These are phyloP conservation scores for Mormoops blainvillei DNA, from an alignment of 2,113 vertebrate species.

Conservation along the genomic window DNA sequence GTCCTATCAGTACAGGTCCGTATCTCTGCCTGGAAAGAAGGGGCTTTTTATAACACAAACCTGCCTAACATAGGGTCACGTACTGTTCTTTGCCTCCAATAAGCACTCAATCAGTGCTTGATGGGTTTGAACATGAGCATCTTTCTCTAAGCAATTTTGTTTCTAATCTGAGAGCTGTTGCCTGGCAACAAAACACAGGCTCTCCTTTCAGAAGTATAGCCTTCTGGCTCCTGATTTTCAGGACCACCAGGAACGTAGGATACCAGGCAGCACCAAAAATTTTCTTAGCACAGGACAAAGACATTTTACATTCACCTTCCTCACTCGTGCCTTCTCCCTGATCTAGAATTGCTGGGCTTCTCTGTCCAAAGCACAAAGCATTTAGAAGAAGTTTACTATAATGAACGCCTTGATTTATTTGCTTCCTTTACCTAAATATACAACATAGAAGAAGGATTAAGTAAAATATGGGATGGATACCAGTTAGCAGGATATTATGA, in stretches of 20 bases:
- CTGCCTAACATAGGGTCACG: accelerated
- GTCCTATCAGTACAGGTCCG: neutral
- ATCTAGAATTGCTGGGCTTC: neutral
- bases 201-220: neutral
- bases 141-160: neutral
- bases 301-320: neutral
- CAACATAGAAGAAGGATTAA: neutral
- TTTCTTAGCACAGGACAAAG: neutral
- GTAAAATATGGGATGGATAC: neutral
- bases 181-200: neutral
- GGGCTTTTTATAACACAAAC: neutral
- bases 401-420: neutral
- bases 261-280: neutral
- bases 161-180: neutral
- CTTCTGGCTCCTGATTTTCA: neutral
- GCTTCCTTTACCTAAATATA: neutral
- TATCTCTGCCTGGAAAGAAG: neutral
- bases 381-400: neutral
- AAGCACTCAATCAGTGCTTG: too few species aligned
- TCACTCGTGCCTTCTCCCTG: neutral
- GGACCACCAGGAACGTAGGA: neutral
- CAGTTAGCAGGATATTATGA: neutral
- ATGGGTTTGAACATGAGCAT: neutral
- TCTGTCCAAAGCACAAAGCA: neutral
- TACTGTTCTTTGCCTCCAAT: neutral